These are phyloP conservation scores for Agriopis marginaria DNA, from an alignment of 2,888 invertebrate genomes.

Conservation along the genomic window DNA sequence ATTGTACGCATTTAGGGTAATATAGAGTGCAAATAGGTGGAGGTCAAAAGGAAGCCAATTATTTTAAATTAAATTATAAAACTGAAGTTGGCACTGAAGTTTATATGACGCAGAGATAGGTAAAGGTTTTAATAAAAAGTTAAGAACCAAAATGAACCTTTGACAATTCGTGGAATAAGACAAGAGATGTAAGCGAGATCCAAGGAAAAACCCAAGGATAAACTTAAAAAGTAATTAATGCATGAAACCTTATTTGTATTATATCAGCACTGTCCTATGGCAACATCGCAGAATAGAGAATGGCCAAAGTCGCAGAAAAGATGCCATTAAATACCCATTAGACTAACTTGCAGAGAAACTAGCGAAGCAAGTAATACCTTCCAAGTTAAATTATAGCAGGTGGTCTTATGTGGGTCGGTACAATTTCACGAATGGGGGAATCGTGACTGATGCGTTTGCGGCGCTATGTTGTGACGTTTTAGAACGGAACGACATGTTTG, in stretches of 20 bases:
- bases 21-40: too few species aligned
- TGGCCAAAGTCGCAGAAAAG: conserved; percentile 10
- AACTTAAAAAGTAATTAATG: not conserved
- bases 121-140: conserved; percentile 32
- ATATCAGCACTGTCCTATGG: too few species aligned
- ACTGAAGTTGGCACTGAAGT: not conserved
- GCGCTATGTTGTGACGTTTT: conserved; percentile 15
- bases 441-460: conserved; percentile 50
- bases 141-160: conserved; percentile 37
- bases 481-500: conserved; percentile 6
- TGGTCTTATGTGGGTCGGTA: conserved; percentile 48
- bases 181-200: conserved; percentile 21
- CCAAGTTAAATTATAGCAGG: conserved; percentile 28
- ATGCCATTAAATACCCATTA: conserved; percentile 23
- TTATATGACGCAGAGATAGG: conserved; percentile 32
- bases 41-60: too few species aligned
- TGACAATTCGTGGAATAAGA: conserved; percentile 26
- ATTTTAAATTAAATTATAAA: too few species aligned
- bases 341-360: conserved; percentile 26
- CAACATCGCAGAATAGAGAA: too few species aligned
- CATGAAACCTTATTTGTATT: too few species aligned
- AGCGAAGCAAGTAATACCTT: conserved; percentile 10
- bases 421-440: conserved; percentile 55
- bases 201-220: not conserved
- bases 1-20: too few species aligned